A percentile compares a stretch with the other conserved stretches of the same genome.
phyloP scores from a whole-genome alignment of 2,113 vertebrate genomes.

The Fukomys damarensis region DNA sequence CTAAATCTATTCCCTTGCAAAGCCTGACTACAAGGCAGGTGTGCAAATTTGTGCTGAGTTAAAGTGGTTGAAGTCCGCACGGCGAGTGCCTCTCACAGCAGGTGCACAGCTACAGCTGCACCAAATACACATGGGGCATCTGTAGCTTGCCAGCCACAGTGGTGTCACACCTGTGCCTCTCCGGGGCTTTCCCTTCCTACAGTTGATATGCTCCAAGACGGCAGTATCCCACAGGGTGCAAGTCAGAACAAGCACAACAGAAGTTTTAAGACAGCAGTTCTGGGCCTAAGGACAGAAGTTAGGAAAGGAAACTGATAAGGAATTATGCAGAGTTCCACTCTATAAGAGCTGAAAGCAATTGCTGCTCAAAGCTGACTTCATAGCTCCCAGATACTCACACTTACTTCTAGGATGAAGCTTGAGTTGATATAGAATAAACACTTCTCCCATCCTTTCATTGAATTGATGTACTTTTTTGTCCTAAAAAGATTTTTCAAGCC shows the following conservation, averaged over 20 bases:
- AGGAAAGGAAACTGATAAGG: neutral
- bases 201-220: neutral
- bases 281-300: neutral
- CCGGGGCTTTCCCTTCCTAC: neutral
- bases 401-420: neutral
- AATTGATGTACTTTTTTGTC: neutral
- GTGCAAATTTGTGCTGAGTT: neutral
- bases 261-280: neutral
- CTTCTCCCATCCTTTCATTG: neutral
- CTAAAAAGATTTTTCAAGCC: neutral
- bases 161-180: neutral
- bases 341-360: neutral
- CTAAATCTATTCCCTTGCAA: no score
- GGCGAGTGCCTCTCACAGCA: neutral
- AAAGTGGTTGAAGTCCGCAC: neutral
- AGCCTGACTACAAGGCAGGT: no score
- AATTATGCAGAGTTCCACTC: neutral
- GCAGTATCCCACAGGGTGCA: neutral
- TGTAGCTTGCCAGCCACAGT: fast-evolving
- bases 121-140: neutral
- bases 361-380: neutral
- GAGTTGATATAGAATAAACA: fast-evolving
- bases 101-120: fast-evolving
- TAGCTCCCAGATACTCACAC: neutral
- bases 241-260: neutral